Conservation (phyloP, 1,140 invertebrate species). For the Asbolus verrucosus region DNA sequence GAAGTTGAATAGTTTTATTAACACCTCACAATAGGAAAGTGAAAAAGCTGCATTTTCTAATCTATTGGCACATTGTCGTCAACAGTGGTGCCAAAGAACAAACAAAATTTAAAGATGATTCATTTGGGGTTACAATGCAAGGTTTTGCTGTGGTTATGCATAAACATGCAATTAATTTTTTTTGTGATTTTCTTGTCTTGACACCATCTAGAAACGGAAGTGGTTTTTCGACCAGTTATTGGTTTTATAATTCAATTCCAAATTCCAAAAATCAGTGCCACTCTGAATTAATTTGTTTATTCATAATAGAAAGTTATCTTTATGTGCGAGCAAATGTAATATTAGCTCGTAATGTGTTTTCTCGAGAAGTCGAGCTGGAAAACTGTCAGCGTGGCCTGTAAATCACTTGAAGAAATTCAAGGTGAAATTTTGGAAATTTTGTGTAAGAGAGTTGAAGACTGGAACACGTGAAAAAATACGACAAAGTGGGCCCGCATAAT, state of each 20-base stretch:
- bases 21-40: conserved; percentile 17
- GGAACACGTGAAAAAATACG: not conserved
- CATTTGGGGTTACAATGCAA: not conserved
- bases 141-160: no score
- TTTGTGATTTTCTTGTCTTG: no score
- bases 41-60: conserved; percentile 23
- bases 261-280: not conserved
- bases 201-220: not conserved
- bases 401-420: conserved; percentile 5
- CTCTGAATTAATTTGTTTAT: conserved; percentile 21
- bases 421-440: conserved; percentile 4
- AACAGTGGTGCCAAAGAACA: no score
- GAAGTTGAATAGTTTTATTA: conserved; percentile 16
- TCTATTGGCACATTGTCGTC: conserved; percentile 32
- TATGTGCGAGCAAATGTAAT: conserved; percentile 20
- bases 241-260: not conserved
- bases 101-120: no score
- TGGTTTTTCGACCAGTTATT: conserved; percentile 5
- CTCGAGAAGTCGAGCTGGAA: no score
- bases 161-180: conserved; percentile 6
- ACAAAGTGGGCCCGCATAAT: no score
- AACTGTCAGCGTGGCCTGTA: not conserved
- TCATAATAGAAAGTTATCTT: conserved; percentile 18
- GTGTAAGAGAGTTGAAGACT: not conserved
- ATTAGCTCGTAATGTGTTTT: no score